Evolutionary conservation across 2,888 invertebrate species (phyloP).

Genomic region (Pandemis corylana): DNA sequence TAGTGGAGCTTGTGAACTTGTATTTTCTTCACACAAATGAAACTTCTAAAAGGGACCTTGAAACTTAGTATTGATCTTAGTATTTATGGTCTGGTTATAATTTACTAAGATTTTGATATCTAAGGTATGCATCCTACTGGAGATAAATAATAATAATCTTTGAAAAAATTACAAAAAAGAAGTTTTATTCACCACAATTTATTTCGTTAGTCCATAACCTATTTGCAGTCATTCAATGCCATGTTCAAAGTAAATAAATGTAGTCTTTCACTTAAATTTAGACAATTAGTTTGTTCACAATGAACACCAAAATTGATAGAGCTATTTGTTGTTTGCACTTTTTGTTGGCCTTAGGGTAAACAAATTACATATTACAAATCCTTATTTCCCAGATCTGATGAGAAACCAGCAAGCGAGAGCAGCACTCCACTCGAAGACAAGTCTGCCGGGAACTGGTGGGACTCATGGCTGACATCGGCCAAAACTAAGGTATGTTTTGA

Average conservation of each 20-base stretch:
- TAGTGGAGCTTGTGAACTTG: background rate
- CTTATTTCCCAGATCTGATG: conserved; percentile 54
- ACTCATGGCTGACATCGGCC: conserved; percentile 84
- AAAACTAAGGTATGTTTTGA: conserved; percentile 79
- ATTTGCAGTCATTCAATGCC: too few species aligned
- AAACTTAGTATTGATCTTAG: background rate
- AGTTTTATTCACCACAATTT: too few species aligned
- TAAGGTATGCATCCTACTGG: background rate
- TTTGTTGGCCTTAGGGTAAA: too few species aligned
- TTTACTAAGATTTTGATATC: background rate
- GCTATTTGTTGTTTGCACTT: too few species aligned
- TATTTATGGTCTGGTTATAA: background rate
- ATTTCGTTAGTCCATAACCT: background rate
- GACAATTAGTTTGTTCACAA: too few species aligned
- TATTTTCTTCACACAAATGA: background rate
- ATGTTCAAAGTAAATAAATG: too few species aligned
- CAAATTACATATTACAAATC: background rate
- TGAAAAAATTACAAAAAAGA: background rate
- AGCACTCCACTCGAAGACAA: conserved; percentile 63
- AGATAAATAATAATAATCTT: background rate
- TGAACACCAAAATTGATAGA: too few species aligned
- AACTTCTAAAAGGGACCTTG: background rate
- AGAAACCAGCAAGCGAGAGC: conserved; percentile 63
- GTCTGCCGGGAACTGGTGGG: conserved; percentile 83
- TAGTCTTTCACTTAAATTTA: too few species aligned